Percentiles rank a stretch among this genome's conserved stretches.
Conservation (phyloP, 2,113 vertebrate species). For the Campylomormyrus numenius region DNA sequence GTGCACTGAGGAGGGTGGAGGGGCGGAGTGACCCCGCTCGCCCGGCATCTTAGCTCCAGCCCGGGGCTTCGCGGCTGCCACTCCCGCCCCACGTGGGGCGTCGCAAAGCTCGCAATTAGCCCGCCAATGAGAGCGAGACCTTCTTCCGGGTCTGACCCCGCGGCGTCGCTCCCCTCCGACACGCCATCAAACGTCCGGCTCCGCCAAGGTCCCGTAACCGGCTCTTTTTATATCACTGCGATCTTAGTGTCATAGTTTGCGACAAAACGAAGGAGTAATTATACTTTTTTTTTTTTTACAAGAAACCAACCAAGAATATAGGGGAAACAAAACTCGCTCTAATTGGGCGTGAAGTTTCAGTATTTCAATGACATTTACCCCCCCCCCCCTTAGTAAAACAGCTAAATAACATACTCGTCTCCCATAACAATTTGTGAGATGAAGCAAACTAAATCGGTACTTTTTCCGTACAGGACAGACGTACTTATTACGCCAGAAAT, state of each 20-base stretch:
- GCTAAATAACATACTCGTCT: background rate
- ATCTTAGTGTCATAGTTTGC: background rate
- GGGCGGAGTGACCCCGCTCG: background rate
- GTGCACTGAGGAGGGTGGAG: background rate
- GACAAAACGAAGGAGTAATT: background rate
- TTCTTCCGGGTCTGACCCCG: slow-evolving; percentile 51
- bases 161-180: slow-evolving; percentile 9
- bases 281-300: slow-evolving; percentile 12
- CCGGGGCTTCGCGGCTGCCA: slow-evolving; percentile 22
- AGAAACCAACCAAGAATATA: background rate
- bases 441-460: background rate
- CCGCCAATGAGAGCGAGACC: slow-evolving; percentile 51
- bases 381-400: background rate
- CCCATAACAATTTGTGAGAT: background rate
- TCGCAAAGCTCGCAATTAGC: slow-evolving; percentile 56
- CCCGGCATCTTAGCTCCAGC: slow-evolving; percentile 9
- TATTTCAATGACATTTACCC: background rate
- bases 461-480: background rate
- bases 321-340: slow-evolving; percentile 6
- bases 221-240: background rate
- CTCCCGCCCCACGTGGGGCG: slow-evolving; percentile 51
- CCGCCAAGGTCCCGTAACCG: background rate
- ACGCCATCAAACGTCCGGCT: background rate
- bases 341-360: slow-evolving; percentile 13
- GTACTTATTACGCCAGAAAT: background rate